Percentiles rank a stretch among this genome's conserved stretches.
phyloP scores from a whole-genome alignment of 2,797 vertebrate genomes.

The Merluccius polli region DNA sequence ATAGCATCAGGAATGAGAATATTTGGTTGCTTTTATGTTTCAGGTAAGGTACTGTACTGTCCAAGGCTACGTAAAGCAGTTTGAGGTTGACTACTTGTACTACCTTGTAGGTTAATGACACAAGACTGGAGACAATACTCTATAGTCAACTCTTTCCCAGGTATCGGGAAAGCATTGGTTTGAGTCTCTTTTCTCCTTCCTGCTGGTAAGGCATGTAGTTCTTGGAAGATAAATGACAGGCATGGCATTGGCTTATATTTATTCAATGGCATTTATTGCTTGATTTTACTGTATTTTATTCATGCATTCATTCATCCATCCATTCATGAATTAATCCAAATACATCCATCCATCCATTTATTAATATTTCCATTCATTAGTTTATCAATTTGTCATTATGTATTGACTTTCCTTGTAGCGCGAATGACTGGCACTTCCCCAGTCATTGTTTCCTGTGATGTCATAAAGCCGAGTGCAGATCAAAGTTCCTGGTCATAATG shows the following conservation, averaged over 20 bases:
- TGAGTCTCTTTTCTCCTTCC: background rate
- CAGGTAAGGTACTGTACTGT: background rate
- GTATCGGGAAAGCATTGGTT: background rate
- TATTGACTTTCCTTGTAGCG: background rate
- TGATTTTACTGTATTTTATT: background rate
- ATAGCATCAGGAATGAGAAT: too few relatives aligned
- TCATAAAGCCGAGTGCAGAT: constrained; percentile 17
- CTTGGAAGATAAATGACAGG: background rate
- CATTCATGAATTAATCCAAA: background rate
- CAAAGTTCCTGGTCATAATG: constrained; percentile 40
- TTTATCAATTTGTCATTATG: background rate
- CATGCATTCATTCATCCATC: background rate
- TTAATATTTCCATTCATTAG: background rate
- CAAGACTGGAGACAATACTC: too few relatives aligned
- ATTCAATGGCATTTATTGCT: background rate
- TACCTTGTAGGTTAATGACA: background rate
- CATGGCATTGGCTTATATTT: background rate
- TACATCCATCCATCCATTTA: background rate
- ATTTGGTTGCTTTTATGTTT: background rate
- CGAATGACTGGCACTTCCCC: background rate
- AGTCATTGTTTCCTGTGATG: background rate
- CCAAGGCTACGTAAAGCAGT: background rate
- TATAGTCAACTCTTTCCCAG: background rate
- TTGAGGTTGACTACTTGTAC: background rate
- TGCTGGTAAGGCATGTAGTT: background rate